phyloP scores from a whole-genome alignment of 2,888 invertebrate species.

The Tenthredo mesomela region DNA sequence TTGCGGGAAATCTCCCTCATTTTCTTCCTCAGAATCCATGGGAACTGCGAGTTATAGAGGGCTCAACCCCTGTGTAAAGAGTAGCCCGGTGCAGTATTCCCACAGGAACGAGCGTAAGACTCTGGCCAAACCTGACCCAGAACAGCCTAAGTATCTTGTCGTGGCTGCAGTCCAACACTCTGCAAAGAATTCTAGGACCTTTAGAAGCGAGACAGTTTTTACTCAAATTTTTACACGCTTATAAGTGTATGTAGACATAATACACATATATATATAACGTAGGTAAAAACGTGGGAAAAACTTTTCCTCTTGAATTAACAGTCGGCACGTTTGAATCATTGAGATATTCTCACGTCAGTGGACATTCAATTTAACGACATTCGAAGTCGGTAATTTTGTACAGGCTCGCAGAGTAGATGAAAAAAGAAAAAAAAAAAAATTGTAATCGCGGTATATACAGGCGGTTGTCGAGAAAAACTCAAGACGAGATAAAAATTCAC shows the following conservation, averaged over 20 bases:
- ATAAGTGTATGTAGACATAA: not conserved
- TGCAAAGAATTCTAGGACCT: not conserved
- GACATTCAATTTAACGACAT: conserved; percentile 21
- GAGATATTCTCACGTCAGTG: not conserved
- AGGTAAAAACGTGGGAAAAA: conserved; percentile 29
- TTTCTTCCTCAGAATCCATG: conserved; percentile 37
- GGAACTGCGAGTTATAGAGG: conserved; percentile 27
- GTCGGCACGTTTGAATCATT: not conserved
- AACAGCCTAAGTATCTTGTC: conserved; percentile 1
- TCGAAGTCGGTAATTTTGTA: not conserved
- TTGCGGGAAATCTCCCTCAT: conserved; percentile 45
- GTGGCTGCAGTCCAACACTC: not conserved
- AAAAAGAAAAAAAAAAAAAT: conserved; percentile 18
- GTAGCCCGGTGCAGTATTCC: conserved; percentile 14
- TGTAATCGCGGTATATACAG: not conserved
- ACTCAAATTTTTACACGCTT: not conserved
- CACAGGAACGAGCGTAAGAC: conserved; percentile 33
- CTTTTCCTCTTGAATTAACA: not conserved
- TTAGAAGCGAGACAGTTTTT: not conserved
- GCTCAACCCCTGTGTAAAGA: conserved; percentile 48
- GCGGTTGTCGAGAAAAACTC: not conserved
- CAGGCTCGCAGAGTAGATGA: not conserved
- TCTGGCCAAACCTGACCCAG: conserved; percentile 32
- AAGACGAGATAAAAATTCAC: not conserved
- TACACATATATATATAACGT: not conserved